Conservation (phyloP, 2,797 vertebrate genomes). For the Esox lucius region DNA sequence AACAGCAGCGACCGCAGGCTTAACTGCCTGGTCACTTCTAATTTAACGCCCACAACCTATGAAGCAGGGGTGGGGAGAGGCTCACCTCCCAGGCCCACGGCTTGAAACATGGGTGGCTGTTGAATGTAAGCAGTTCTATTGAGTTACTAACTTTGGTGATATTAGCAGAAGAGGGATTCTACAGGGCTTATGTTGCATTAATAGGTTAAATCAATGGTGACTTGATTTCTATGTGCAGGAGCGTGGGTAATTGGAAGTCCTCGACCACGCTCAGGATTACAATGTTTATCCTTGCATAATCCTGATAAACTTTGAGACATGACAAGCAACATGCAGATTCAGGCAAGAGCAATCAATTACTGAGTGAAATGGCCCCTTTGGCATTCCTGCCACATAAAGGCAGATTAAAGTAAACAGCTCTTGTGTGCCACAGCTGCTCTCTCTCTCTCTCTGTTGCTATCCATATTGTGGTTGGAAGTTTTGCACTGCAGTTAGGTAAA, state of each 20-base stretch:
- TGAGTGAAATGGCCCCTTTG: constrained; percentile 51
- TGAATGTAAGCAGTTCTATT: constrained; percentile 13
- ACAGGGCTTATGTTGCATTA: constrained; percentile 66
- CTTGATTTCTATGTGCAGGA: constrained; percentile 68
- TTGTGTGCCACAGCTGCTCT: constrained; percentile 19
- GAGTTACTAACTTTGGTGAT: constrained; percentile 54
- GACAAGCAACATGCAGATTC: constrained; percentile 72
- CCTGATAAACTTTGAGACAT: constrained; percentile 76
- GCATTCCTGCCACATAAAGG: constrained; percentile 55
- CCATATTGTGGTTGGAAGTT: constrained; percentile 20
- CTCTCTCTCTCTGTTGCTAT: constrained; percentile 32
- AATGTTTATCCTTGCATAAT: constrained; percentile 75
- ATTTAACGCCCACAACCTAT: constrained; percentile 53
- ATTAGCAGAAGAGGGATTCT: constrained; percentile 50
- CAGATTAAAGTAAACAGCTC: constrained; percentile 47
- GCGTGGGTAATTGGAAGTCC: constrained; percentile 72
- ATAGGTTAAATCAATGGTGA: constrained; percentile 66
- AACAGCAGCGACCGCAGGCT: constrained; percentile 75
- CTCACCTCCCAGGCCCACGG: not conserved
- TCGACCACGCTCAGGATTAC: constrained; percentile 69
- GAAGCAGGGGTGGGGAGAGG: not conserved
- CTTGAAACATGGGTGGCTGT: not conserved
- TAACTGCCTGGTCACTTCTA: constrained; percentile 72
- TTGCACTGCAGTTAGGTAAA: constrained; percentile 17
- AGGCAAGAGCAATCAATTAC: constrained; percentile 73